Evolutionary conservation across 2,888 invertebrate species (phyloP), one percentile per base, ranked within the genome.

Genomic region (Synanthedon formicaeformis): DNA sequence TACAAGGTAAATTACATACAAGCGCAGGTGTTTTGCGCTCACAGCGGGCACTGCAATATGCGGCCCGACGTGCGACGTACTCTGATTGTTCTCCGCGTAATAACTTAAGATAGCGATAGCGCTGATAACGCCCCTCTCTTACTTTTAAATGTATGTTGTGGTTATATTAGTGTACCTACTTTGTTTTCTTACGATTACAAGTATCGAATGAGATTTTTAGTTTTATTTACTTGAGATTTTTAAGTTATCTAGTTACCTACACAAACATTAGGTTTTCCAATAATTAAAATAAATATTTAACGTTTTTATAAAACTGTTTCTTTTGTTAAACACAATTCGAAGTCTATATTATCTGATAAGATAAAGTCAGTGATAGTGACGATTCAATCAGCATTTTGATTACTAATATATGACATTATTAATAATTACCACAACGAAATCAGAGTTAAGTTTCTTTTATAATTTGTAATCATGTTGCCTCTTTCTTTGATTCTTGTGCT

Each of bases 101-200:
- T 79, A 75, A 79, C 77, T 77, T 73, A 71, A 84, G 86, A 86
- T 85, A 86, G 80, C 81, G 85, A 84, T 84, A 84, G 65, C 65
- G 66, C 74, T 82, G 86, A 87, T 86, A 86, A 86, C 74, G 65
- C 61, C 49, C 51, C 49, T 18, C 48, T 48, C 23, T 49, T 49
- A 18, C 16, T 49, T 45, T n/a, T 45, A 13, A 45, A 45, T 45
- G 14, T 14, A 45, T 45, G 45, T 14, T 45, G 14, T 12, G 14
- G 11, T 13, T 13, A n/a, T 45, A 45, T 5, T 34, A 10, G 34
- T 34, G 34, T 34, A 34, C 34, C 34, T 34, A 34, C 34, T 8
- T 34, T 34, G 34, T 34, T 34, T 10, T 34, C 1, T 23, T 23
- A 23, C 23, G 5, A 23, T 23, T 34, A 34, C 34, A 34, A 10